Percentiles rank a stretch among this genome's conserved stretches.
phyloP scores from a whole-genome alignment of 2,888 invertebrate genomes.

The Nephrotoma appendiculata region DNA sequence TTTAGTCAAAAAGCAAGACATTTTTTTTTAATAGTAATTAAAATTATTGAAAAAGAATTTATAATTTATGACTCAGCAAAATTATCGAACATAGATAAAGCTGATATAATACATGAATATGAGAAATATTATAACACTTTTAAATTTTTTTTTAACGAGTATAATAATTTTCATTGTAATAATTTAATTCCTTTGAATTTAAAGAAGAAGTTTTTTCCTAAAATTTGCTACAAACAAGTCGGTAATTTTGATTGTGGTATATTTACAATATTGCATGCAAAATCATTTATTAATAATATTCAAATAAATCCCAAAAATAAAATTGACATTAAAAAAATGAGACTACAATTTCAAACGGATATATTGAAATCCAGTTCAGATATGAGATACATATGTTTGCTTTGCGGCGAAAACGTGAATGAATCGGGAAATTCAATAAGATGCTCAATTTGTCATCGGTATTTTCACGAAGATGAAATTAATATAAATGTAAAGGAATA shows the following conservation, averaged over 20 bases:
- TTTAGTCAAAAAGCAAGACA: background rate
- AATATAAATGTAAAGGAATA: background rate
- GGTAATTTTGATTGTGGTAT: background rate
- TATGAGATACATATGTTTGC: background rate
- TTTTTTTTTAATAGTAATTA: background rate
- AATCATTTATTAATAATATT: too few species aligned
- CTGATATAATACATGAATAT: background rate
- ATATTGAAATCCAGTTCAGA: background rate
- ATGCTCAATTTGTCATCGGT: background rate
- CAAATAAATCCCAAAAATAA: too few species aligned
- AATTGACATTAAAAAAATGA: too few species aligned
- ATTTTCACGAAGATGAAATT: background rate
- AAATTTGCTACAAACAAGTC: background rate
- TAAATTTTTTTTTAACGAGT: background rate
- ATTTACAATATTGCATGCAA: background rate
- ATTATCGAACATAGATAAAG: background rate
- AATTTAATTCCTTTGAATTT: background rate
- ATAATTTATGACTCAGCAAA: background rate
- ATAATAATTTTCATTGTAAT: background rate
- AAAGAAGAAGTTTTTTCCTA: background rate
- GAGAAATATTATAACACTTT: background rate
- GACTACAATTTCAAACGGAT: too few species aligned
- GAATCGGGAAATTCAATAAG: background rate
- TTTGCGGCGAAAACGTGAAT: background rate
- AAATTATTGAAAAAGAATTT: background rate